Conservation (phyloP, 2,888 invertebrate genomes). For the Latheticus oryzae region DNA sequence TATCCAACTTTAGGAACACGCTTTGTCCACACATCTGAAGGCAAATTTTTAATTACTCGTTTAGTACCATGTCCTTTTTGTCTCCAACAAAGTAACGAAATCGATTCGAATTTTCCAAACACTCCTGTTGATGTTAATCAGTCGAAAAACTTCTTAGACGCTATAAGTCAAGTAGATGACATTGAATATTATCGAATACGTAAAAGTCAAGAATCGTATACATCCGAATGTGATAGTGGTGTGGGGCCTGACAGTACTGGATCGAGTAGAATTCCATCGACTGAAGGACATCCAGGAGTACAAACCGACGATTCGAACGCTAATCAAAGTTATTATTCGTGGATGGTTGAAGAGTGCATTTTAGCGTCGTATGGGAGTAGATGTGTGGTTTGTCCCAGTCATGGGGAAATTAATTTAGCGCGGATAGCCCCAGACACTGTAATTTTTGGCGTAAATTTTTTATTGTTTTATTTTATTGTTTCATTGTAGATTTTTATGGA, state of each 20-base stretch:
- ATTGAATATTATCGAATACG: constrained; percentile 61
- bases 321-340: constrained; percentile 72
- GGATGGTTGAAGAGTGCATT: constrained; percentile 98
- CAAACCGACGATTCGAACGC: constrained; percentile 60
- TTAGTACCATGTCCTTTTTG: constrained; percentile 94
- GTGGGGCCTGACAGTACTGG: constrained; percentile 84
- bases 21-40: constrained; percentile 97
- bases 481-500: constrained; percentile 82
- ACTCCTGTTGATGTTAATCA: constrained; percentile 48
- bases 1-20: constrained; percentile 96
- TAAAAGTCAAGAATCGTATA: constrained; percentile 77
- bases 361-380: constrained; percentile 83
- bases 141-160: constrained; percentile 34
- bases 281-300: constrained; percentile 77
- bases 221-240: constrained; percentile 89
- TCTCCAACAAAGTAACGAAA: constrained; percentile 67
- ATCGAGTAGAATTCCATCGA: constrained; percentile 85
- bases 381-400: constrained; percentile 80
- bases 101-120: constrained; percentile 56
- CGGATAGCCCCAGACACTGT: constrained; percentile 94
- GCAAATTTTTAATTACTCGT: constrained; percentile 92
- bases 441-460: too few relatives aligned
- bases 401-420: constrained; percentile 79
- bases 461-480: constrained; percentile 16
- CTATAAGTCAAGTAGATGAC: constrained; percentile 30